Percentiles rank a stretch among this genome's conserved stretches.
Conservation (phyloP, 2,888 invertebrate genomes). For the Eristalis arbustorum region DNA sequence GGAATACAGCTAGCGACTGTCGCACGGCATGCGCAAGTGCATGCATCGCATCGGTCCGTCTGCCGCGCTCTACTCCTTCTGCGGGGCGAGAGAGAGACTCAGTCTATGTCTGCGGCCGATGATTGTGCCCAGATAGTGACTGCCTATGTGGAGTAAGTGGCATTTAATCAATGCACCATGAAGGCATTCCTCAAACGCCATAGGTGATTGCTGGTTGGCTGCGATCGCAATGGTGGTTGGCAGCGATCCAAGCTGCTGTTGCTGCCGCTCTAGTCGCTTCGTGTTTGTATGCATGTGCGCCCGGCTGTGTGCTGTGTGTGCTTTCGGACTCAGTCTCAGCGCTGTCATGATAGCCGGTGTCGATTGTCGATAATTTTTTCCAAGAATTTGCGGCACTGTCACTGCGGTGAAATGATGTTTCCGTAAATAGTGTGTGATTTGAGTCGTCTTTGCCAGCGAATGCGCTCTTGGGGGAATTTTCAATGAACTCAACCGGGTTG, state of each 20-base stretch:
- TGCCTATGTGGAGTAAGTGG: conserved; percentile 64
- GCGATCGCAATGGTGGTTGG: conserved; percentile 56
- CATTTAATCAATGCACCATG: conserved; percentile 68
- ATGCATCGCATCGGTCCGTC: conserved; percentile 41
- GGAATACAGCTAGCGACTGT: conserved; percentile 45
- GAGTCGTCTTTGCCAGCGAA: background rate
- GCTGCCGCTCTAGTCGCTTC: background rate
- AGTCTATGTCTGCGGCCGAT: background rate
- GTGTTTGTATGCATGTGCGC: conserved; percentile 17
- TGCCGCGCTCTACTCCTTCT: conserved; percentile 1
- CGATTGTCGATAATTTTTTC: conserved; percentile 64
- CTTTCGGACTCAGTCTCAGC: conserved; percentile 47
- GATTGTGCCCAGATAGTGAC: conserved; percentile 35
- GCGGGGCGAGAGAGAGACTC: background rate
- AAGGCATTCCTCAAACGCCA: conserved; percentile 61
- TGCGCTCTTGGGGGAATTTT: conserved; percentile 41
- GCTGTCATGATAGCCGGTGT: conserved; percentile 65
- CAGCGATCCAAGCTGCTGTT: conserved; percentile 45
- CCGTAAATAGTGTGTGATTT: conserved; percentile 57
- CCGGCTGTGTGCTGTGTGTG: conserved; percentile 22
- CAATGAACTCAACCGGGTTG: conserved; percentile 31
- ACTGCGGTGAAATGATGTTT: conserved; percentile 59
- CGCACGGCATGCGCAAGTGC: conserved; percentile 18
- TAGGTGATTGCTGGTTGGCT: conserved; percentile 41
- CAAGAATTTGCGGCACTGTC: conserved; percentile 69